Conservation (phyloP, 2,113 vertebrate species). For the Syngnathus floridae region DNA sequence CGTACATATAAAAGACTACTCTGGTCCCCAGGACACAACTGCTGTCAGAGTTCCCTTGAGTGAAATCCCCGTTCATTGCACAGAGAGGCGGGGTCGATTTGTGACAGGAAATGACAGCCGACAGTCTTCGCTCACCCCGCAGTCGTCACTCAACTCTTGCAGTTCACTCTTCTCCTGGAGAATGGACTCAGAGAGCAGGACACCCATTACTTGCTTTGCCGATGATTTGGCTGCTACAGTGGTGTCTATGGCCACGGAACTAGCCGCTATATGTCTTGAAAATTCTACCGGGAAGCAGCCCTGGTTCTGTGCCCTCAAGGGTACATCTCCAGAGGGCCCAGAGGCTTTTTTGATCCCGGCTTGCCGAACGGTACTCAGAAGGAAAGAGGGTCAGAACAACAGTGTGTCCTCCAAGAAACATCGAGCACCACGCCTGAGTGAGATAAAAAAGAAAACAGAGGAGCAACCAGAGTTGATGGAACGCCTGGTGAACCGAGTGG, state of each 20-base stretch:
- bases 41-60: constrained; percentile 48
- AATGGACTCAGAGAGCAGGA: constrained; percentile 69
- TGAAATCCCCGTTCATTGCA: constrained; percentile 45
- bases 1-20: constrained; percentile 40
- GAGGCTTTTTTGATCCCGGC: constrained; percentile 77
- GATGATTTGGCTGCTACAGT: constrained; percentile 92
- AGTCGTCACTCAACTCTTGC: constrained; percentile 66
- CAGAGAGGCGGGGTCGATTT: constrained; percentile 48
- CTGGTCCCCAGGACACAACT: constrained; percentile 43
- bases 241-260: constrained; percentile 97
- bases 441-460: constrained; percentile 95
- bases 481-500: constrained; percentile 87
- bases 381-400: constrained; percentile 77
- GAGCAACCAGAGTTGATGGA: constrained; percentile 96
- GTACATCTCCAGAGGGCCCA: constrained; percentile 56
- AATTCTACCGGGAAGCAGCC: constrained; percentile 93
- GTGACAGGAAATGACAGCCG: constrained; percentile 61
- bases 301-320: constrained; percentile 93
- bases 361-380: constrained; percentile 73
- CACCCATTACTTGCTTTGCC: constrained; percentile 84
- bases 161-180: constrained; percentile 59
- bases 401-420: constrained; percentile 77
- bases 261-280: constrained; percentile 94
- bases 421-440: constrained; percentile 88
- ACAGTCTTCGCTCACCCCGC: constrained; percentile 65